Evolutionary conservation across 2,888 invertebrate genomes (phyloP), one percentile per base, ranked within the genome.

Genomic region (Protonemura montana): DNA sequence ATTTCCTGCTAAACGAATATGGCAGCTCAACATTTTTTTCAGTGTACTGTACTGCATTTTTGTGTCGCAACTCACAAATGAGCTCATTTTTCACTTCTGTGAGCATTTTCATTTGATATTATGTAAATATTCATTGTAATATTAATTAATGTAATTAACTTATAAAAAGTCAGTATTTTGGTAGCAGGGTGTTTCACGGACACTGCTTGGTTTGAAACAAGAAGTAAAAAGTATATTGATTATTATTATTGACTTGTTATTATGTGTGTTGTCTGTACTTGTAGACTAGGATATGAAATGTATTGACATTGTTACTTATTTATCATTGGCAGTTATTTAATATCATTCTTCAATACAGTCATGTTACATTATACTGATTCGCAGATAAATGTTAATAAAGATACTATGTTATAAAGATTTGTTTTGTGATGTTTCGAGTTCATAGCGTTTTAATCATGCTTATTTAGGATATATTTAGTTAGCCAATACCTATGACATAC

Each of bases 261-360:
- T 76, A 76, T 84, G 84, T 84, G 59, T 76, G 84, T 84, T 76
- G 84, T 84, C 84, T 84, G 84, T 84, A 84, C 27, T 59, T 26
- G 13, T 59, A 84, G 76, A 76, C 25, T 76, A 84, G 84, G 27
- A 84, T 59, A 84, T 81, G 59, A 84, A 59, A 84, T 59, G 82
- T 41, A 83, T 59, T 76, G 42, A 59, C 84, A 84, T 76, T 84
- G 84, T 84, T 84, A 84, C 42, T 82, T 84, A 84, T 84, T 82
- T 84, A 84, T 84, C 84, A 84, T 59, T 84, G 84, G 76, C 59
- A 84, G 84, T 84, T 84, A 84, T 84, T 84, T 84, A 84, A 84
- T 76, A 76, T 84, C 84, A 84, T 59, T 84, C 84, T 59, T 59
- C 84, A 84, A 81, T 84, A 84, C 42, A 59, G 59, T 59, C 84